Conservation (phyloP, 2,113 vertebrate genomes). For the Oncorhynchus masou region DNA sequence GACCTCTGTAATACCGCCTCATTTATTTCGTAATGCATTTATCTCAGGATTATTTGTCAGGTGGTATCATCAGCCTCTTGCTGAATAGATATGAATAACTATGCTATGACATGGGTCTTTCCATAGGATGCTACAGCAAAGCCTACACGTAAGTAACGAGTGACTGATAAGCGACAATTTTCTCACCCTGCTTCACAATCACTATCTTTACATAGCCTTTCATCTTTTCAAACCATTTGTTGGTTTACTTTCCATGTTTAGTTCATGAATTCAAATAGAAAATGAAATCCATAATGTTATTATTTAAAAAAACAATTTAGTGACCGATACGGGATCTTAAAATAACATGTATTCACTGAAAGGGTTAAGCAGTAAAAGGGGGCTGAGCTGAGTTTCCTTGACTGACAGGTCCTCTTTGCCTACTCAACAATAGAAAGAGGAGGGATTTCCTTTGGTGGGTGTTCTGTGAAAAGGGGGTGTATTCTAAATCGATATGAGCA, state of each 20-base stretch:
- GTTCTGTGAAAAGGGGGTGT: slow-evolving; percentile 42
- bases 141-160: not conserved
- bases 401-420: slow-evolving; percentile 50
- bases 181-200: not conserved
- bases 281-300: not conserved
- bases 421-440: slow-evolving; percentile 66
- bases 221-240: too few relatives aligned
- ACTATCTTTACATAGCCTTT: too few relatives aligned
- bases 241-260: not conserved
- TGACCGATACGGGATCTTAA: not conserved
- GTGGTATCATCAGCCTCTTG: slow-evolving; percentile 31
- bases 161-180: not conserved
- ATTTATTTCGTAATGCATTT: slow-evolving; percentile 46
- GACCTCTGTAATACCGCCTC: slow-evolving; percentile 55
- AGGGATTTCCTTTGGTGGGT: slow-evolving; percentile 29
- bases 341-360: slow-evolving; percentile 15
- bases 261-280: not conserved
- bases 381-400: slow-evolving; percentile 44
- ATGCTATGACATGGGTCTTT: not conserved
- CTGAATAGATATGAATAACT: slow-evolving; percentile 21
- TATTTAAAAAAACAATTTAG: not conserved
- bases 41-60: slow-evolving; percentile 54
- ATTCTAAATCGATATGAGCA: slow-evolving; percentile 5
- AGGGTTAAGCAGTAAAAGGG: slow-evolving; percentile 19
- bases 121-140: not conserved